These are phyloP conservation scores for Echeneis naucrates DNA, from an alignment of 2,797 vertebrate genomes.

Conservation along the genomic window DNA sequence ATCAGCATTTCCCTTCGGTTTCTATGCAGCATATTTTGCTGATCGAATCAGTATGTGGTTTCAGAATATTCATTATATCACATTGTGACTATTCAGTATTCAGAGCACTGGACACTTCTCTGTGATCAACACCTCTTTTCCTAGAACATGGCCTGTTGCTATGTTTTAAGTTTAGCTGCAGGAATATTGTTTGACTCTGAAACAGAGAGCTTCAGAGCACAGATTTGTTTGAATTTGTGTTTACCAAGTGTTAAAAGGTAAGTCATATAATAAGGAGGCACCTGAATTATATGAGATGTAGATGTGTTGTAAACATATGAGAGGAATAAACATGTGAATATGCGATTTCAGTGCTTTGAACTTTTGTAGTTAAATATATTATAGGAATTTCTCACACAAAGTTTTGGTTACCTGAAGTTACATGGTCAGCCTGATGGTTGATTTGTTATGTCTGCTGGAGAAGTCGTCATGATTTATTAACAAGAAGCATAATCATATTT, in stretches of 20 bases:
- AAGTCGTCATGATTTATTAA: constrained; percentile 10
- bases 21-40: constrained; percentile 35
- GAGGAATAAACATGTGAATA: constrained; percentile 3
- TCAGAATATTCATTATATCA: constrained; percentile 41
- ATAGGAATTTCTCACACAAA: not conserved
- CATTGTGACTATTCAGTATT: not conserved
- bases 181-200: not conserved
- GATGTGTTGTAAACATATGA: not conserved
- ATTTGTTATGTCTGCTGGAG: not conserved
- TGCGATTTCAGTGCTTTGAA: not conserved
- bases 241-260: too few species aligned
- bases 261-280: too few species aligned
- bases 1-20: constrained; percentile 50
- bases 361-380: not conserved
- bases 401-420: constrained; percentile 7
- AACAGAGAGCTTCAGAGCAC: too few species aligned
- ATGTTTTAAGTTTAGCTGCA: constrained; percentile 2
- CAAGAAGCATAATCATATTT: too few species aligned
- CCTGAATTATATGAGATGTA: too few species aligned
- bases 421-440: not conserved
- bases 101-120: not conserved
- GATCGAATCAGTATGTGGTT: constrained; percentile 40
- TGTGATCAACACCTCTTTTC: not conserved
- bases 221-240: too few species aligned
- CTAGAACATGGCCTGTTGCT: not conserved